Evolutionary conservation across 2,113 vertebrate genomes (phyloP).

Genomic region (Dermatemys mawii): DNA sequence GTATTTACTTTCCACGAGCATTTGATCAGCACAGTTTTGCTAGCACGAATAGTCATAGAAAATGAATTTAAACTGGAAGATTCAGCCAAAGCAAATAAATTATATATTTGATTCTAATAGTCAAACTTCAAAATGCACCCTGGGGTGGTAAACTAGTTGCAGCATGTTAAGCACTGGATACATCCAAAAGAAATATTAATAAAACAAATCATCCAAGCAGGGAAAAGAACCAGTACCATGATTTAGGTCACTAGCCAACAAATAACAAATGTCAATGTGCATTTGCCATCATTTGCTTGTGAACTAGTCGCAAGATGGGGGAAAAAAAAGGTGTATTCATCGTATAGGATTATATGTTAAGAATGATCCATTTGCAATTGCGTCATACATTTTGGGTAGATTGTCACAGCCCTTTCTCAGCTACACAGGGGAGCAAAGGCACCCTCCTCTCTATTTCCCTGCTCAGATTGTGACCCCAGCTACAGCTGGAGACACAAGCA

Average conservation of each 20-base stretch:
- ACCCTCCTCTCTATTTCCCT: neutral
- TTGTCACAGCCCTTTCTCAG: neutral
- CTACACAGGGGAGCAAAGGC: neutral
- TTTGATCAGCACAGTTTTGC: conserved; percentile 29
- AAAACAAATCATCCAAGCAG: conserved; percentile 54
- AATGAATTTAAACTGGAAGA: neutral
- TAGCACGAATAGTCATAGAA: neutral
- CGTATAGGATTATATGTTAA: too few relatives aligned
- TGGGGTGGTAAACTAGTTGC: conserved; percentile 47
- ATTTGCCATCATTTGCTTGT: neutral
- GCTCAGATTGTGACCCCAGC: neutral
- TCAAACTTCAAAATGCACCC: neutral
- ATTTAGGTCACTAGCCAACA: neutral
- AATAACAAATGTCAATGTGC: neutral
- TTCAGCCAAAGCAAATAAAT: neutral
- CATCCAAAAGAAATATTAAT: conserved; percentile 68
- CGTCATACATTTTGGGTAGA: neutral
- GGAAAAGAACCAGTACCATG: conserved; percentile 17
- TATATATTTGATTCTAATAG: neutral
- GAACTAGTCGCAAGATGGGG: neutral
- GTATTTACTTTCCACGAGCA: conserved; percentile 68
- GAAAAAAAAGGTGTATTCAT: neutral
- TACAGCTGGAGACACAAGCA: neutral
- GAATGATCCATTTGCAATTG: neutral
- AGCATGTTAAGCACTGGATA: conserved; percentile 49